A percentile compares a stretch with the other conserved stretches of the same genome.
phyloP scores from a whole-genome alignment of 2,888 invertebrate genomes.

The Meghimatium bilineatum region DNA sequence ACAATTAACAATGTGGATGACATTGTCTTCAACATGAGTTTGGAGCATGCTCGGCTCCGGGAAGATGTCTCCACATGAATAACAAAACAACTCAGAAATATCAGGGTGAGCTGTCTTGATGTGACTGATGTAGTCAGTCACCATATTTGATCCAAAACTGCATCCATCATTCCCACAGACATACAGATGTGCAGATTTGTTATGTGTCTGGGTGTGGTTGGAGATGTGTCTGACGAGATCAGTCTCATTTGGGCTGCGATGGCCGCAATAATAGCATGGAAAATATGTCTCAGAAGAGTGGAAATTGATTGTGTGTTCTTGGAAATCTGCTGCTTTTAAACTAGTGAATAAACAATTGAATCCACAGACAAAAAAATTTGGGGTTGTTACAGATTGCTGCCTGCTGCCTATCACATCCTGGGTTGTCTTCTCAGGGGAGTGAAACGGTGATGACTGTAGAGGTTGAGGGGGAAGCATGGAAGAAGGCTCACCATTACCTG shows the following conservation, averaged over 20 bases:
- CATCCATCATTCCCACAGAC: slow-evolving; percentile 65
- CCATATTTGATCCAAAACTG: slow-evolving; percentile 65
- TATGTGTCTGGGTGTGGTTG: slow-evolving; percentile 61
- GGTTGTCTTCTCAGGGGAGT: neutral
- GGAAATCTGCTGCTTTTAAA: slow-evolving; percentile 60
- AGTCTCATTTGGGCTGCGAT: slow-evolving; percentile 63
- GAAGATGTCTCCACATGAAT: slow-evolving; percentile 63
- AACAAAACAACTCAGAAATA: slow-evolving; percentile 58
- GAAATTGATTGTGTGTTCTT: slow-evolving; percentile 59
- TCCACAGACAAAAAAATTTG: slow-evolving; percentile 67
- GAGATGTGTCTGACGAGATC: slow-evolving; percentile 64
- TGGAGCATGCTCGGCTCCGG: slow-evolving; percentile 54
- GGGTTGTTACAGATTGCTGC: neutral
- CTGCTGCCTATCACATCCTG: neutral
- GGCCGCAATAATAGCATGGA: slow-evolving; percentile 68
- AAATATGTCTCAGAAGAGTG: slow-evolving; percentile 61
- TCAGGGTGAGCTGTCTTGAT: slow-evolving; percentile 58
- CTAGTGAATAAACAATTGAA: slow-evolving; percentile 65
- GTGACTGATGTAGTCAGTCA: slow-evolving; percentile 63
- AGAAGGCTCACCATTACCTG: neutral
- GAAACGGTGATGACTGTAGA: slow-evolving; percentile 27
- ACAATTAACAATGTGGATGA: slow-evolving; percentile 68
- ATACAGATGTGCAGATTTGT: slow-evolving; percentile 61
- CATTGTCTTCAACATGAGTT: slow-evolving; percentile 62
- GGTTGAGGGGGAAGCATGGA: slow-evolving; percentile 27